Conservation (phyloP, 1,140 invertebrate genomes). For the Pseudomyrmex cubaensis region DNA sequence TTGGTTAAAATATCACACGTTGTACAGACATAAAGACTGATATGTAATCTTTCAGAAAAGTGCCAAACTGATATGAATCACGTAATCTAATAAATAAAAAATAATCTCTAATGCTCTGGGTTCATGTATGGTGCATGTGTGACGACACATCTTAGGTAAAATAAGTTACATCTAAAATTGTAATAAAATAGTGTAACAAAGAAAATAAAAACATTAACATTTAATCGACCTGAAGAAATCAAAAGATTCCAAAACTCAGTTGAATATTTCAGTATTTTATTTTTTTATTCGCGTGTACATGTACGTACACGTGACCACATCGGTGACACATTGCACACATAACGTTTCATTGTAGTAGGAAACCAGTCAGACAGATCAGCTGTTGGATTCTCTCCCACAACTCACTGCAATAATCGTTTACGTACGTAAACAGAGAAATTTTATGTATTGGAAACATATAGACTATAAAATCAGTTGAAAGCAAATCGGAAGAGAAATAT, state of each 20-base stretch:
- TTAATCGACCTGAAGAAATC: too few relatives aligned
- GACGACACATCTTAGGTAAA: not conserved
- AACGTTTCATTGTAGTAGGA: not conserved
- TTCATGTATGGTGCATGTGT: not conserved
- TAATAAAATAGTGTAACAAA: too few relatives aligned
- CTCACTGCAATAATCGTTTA: not conserved
- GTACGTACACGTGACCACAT: not conserved
- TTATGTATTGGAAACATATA: not conserved
- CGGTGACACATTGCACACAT: too few relatives aligned
- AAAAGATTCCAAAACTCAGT: too few relatives aligned
- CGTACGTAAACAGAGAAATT: not conserved
- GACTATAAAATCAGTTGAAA: conserved; percentile 1
- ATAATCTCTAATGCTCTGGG: conserved; percentile 10
- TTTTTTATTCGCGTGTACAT: not conserved
- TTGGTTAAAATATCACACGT: conserved; percentile 11
- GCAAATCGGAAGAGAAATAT: not conserved
- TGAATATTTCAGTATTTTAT: not conserved
- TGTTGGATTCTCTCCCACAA: not conserved
- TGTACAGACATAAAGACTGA: conserved; percentile 66
- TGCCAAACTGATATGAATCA: conserved; percentile 56
- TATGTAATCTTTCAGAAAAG: conserved; percentile 58
- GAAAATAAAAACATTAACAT: too few relatives aligned
- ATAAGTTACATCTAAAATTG: not conserved
- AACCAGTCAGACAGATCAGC: not conserved
- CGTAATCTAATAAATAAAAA: conserved; percentile 1